Evolutionary conservation across 1,140 invertebrate genomes (phyloP), one percentile per base, ranked within the genome.

Genomic region (Intoshia linei): DNA sequence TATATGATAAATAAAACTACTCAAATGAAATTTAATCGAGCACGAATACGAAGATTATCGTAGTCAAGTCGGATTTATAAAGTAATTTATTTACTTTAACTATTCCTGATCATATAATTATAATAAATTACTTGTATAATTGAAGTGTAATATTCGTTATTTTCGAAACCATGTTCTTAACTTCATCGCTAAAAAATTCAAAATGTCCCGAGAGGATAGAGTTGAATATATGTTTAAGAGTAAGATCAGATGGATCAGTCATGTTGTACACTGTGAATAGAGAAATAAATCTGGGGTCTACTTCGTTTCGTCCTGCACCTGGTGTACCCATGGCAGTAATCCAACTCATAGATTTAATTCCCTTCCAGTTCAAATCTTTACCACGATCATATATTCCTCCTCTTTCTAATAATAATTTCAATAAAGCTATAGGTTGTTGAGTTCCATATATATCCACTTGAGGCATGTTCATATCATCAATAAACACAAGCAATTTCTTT

Each of bases 391-490:
- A 83, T 45, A 78, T 67, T 18, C 76, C 77, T 41, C 69, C 69
- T 44, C 67, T 66, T 54, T 83, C 75, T 30, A 83, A 66, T 1
- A 83, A 50, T 15, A 79, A 51, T 53, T 81, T 83, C 1, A 84
- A 54, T 6, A 83, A 50, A 1, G 77, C 77, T 42, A 83, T 77
- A 0, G 77, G 76, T 47, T 83, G 77, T 54, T 83, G 76, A 0
- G 74, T 81, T 1, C 76, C 76, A 48, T 81, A 81, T 1, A 67
- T 71, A 50, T 71, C 72, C 44, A 63, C 62, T 55, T 74, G 66
- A 24, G 76, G 75, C 74, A 79, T 79, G 52, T 83, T 79, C 68
- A 84, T 70, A 47, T 84, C 75, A 51, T 84, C 78, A 43, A 84
- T 71, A 50, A 83, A 83, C 43, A 76, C 66, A 30, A 78, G 62